These are phyloP conservation scores for Sebastiscus albofasciatus DNA, from an alignment of 2,797 vertebrate species.

Conservation along the genomic window DNA sequence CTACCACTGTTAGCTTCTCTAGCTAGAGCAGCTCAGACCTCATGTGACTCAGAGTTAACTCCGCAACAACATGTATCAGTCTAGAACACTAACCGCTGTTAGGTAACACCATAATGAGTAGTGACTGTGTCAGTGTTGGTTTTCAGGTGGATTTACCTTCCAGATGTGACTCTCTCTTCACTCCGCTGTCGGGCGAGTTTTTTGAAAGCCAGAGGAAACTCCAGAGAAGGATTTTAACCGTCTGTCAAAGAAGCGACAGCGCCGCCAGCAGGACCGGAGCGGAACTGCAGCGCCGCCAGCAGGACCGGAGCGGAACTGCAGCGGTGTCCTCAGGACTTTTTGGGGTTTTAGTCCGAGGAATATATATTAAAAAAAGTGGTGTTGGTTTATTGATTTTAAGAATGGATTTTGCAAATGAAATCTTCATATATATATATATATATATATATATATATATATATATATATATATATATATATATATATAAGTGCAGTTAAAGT, in stretches of 20 bases:
- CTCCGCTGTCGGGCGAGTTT: slow-evolving; percentile 43
- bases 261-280: slow-evolving; percentile 10
- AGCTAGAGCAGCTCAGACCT: slow-evolving; percentile 2
- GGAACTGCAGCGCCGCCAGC: too few relatives aligned
- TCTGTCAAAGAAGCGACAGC: fast-evolving
- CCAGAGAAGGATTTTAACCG: background rate
- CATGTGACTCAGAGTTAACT: background rate
- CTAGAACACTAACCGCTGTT: fast-evolving
- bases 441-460: too few relatives aligned
- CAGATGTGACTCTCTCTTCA: slow-evolving; percentile 18
- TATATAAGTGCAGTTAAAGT: too few relatives aligned
- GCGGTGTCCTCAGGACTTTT: too few relatives aligned
- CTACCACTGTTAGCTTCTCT: slow-evolving; percentile 38
- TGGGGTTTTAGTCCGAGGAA: too few relatives aligned
- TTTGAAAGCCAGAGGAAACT: slow-evolving; percentile 11
- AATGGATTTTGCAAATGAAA: too few relatives aligned
- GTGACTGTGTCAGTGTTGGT: fast-evolving
- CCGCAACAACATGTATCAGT: fast-evolving
- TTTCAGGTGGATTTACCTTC: slow-evolving; percentile 50
- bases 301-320: too few relatives aligned
- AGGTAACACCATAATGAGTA: fast-evolving
- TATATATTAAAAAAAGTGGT: too few relatives aligned
- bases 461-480: too few relatives aligned
- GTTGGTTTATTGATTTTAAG: too few relatives aligned
- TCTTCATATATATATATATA: too few relatives aligned